These are phyloP conservation scores for Eudyptes chrysolophus DNA, from an alignment of 2,113 vertebrate species.

Conservation along the genomic window DNA sequence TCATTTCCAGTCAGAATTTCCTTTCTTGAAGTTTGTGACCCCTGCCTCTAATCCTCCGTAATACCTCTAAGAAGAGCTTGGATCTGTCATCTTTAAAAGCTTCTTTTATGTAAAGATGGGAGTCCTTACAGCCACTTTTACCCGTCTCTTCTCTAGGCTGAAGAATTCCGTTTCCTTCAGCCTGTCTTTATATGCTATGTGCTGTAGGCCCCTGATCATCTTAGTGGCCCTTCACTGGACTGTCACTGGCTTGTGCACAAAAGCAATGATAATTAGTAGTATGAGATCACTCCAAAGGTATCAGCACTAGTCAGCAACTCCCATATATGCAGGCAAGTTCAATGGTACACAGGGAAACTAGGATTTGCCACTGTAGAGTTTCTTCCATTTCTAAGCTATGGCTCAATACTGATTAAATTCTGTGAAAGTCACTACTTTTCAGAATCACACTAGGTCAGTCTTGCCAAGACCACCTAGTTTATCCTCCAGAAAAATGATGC, in stretches of 20 bases:
- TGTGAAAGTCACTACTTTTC: neutral
- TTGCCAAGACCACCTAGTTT: neutral
- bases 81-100: neutral
- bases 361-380: neutral
- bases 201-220: neutral
- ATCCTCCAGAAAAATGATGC: neutral
- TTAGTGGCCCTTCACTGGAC: neutral
- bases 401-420: neutral
- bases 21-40: neutral
- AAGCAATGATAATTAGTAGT: neutral
- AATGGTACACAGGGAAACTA: neutral
- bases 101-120: neutral
- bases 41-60: neutral
- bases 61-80: neutral
- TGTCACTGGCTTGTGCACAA: neutral
- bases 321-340: neutral
- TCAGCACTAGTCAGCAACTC: neutral
- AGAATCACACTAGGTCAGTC: neutral
- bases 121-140: neutral
- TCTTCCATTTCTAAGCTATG: neutral
- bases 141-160: neutral
- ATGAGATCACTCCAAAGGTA: neutral
- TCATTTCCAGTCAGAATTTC: neutral
- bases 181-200: neutral
- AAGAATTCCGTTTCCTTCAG: neutral